These are phyloP conservation scores for Dissostichus mawsoni DNA, from an alignment of 2,113 vertebrate genomes.

Conservation along the genomic window DNA sequence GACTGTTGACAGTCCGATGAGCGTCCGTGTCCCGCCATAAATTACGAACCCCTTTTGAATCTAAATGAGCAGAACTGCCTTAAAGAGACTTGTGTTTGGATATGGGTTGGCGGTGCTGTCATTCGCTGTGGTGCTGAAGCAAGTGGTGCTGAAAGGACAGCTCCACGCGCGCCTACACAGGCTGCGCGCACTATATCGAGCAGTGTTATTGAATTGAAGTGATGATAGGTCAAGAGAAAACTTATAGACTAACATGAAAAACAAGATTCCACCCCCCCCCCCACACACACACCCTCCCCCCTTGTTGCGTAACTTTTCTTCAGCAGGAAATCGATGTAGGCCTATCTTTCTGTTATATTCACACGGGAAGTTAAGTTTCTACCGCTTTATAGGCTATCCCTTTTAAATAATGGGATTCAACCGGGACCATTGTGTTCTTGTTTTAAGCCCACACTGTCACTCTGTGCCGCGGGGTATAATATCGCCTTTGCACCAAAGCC, in stretches of 20 bases:
- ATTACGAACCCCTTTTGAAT: conserved; percentile 52
- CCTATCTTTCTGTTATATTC: not conserved
- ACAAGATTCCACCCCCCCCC: not conserved
- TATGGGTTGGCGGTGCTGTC: conserved; percentile 72
- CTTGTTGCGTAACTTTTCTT: conserved; percentile 6
- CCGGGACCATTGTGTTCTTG: conserved; percentile 47
- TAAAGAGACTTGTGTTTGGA: conserved; percentile 30
- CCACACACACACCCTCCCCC: not conserved
- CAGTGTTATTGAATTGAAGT: conserved; percentile 39
- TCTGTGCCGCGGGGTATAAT: conserved; percentile 42
- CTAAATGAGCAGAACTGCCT: conserved; percentile 33
- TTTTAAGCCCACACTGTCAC: conserved; percentile 57
- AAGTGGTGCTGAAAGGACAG: conserved; percentile 86
- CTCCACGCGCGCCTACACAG: conserved; percentile 73
- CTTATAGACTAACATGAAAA: conserved; percentile 29
- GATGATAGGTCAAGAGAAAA: conserved; percentile 53
- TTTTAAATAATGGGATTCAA: conserved; percentile 45
- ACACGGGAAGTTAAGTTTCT: conserved; percentile 31
- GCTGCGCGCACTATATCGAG: conserved; percentile 40
- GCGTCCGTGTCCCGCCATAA: conserved; percentile 55
- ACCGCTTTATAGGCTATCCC: conserved; percentile 19
- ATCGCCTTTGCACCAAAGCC: conserved; percentile 57
- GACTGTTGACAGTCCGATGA: conserved; percentile 47
- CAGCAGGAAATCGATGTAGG: conserved; percentile 11
- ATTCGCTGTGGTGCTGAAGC: conserved; percentile 74